Conservation (phyloP, 2,797 vertebrate species). For the Distichodus sexfasciatus region DNA sequence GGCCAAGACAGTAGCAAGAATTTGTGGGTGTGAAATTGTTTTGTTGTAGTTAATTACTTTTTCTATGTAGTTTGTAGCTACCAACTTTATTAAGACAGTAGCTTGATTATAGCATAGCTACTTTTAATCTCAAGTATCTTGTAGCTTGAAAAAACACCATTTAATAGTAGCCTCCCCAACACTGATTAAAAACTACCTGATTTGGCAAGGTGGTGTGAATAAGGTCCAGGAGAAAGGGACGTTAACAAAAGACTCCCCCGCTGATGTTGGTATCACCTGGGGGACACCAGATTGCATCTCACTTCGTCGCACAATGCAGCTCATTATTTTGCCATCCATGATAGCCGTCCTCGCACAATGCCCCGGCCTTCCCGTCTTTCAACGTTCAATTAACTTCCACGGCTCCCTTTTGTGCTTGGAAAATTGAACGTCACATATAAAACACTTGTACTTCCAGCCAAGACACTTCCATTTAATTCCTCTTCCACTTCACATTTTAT, state of each 20-base stretch:
- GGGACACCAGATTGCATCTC: constrained; percentile 45
- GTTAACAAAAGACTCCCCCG: constrained; percentile 36
- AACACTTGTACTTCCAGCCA: constrained; percentile 39
- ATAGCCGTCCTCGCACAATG: constrained; percentile 40
- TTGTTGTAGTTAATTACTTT: too few species aligned
- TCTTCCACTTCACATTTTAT: constrained; percentile 14
- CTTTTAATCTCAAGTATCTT: too few species aligned
- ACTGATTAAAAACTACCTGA: too few species aligned
- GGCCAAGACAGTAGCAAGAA: too few species aligned
- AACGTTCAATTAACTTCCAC: constrained; percentile 53
- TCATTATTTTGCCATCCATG: constrained; percentile 48
- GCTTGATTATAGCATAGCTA: too few species aligned
- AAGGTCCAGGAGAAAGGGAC: background rate
- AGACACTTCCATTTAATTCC: constrained; percentile 45
- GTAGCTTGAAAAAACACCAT: too few species aligned
- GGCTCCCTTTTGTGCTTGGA: constrained; percentile 42
- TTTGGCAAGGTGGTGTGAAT: too few species aligned
- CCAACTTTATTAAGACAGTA: too few species aligned
- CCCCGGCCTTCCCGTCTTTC: constrained; percentile 32
- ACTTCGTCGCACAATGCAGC: constrained; percentile 29
- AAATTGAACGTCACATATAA: constrained; percentile 51
- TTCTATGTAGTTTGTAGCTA: too few species aligned
- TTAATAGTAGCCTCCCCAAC: too few species aligned
- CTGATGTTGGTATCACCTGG: constrained; percentile 38
- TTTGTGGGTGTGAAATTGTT: too few species aligned